Base-by-base conservation (phyloP, 2,888 invertebrate species). In the Cheilosia urbana region DNA sequence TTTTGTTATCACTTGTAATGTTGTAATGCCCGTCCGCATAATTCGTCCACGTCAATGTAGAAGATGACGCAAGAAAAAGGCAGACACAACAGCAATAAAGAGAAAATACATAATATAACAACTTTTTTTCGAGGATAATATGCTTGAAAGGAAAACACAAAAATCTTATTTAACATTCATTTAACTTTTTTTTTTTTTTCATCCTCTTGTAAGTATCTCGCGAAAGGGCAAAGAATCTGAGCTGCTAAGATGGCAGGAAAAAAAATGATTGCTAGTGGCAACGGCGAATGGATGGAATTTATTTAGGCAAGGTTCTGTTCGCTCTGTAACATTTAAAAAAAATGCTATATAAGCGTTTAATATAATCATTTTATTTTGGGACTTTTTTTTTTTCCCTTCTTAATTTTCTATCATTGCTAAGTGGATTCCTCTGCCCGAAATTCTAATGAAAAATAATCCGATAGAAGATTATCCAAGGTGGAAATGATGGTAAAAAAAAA, bases 161-260 rank as follows among this genome's bases (percentile, higher is more conserved):
- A 84, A 84, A 75, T 79, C 79, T 75, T 84, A 75, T 84, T 84
- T 75, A 79, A 84, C 84, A 79, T 84, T 84, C 69, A 84, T 75
- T 84, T 63, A 84, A 79, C 65, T 79, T 79, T 79, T 72, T 57
- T 66, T 45, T 63, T 9, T 73, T 24, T 24, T 47, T n/a, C n/a
- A n/a, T n/a, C 9, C 1, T 58, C 4, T 4, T 7, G 30, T 9
- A 9, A 11, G 13, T 37, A 13, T 40, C 30, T 17, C 5, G n/a
- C 11, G 42, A 53, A 34, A 65, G 49, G 55, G 2, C 49, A 19
- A 49, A 42, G 51, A 66, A 34, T 40, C 51, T 51, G 13, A 60
- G 34, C 30, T 58, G 40, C 21, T 9, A 42, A 40, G 34, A 68
- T 42, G 58, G 19, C 11, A 45, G 13, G 9, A 68, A 60, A 60